A percentile compares a stretch with the other conserved stretches of the same genome.
Conservation (phyloP, 53 echinoderm and acorn worm species). For the Paelopatides confundens region DNA sequence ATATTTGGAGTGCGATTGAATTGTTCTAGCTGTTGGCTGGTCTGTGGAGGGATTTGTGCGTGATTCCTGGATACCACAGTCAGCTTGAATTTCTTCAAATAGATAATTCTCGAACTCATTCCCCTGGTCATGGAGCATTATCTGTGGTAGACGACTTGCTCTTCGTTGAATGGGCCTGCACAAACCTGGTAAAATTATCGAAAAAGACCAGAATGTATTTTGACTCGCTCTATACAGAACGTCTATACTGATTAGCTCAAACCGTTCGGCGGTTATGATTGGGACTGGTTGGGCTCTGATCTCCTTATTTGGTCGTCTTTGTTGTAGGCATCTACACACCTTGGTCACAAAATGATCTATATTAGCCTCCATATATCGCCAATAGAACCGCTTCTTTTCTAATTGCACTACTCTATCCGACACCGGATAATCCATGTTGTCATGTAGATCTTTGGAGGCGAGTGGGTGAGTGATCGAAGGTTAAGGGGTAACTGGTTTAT, state of each 20-base stretch:
- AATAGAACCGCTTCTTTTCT: constrained; percentile 64
- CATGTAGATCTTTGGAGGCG: too few relatives aligned
- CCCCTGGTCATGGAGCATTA: constrained; percentile 73
- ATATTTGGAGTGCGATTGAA: constrained; percentile 10
- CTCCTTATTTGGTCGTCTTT: not conserved
- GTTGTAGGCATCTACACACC: not conserved
- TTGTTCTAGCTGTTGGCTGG: too few relatives aligned
- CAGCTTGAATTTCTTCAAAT: constrained; percentile 35
- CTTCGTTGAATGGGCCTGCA: constrained; percentile 64
- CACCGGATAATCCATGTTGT: constrained; percentile 71
- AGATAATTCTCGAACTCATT: constrained; percentile 72
- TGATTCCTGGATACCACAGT: constrained; percentile 30
- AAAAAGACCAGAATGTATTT: constrained; percentile 28
- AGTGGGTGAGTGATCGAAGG: too few relatives aligned
- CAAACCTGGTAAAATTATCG: constrained; percentile 35
- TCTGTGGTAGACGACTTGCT: constrained; percentile 55
- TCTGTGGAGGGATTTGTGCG: constrained; percentile 17
- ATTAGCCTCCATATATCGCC: constrained; percentile 62
- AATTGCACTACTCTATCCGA: constrained; percentile 49
- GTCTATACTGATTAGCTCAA: constrained; percentile 21
- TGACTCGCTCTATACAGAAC: constrained; percentile 29
- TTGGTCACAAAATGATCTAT: constrained; percentile 48
- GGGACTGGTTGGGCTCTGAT: constrained; percentile 2
- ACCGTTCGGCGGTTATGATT: not conserved
- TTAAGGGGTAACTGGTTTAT: not conserved